Percentiles rank a stretch among this genome's conserved stretches.
Conservation (phyloP, 1,140 invertebrate genomes). For the Meloidogyne chitwoodi region DNA sequence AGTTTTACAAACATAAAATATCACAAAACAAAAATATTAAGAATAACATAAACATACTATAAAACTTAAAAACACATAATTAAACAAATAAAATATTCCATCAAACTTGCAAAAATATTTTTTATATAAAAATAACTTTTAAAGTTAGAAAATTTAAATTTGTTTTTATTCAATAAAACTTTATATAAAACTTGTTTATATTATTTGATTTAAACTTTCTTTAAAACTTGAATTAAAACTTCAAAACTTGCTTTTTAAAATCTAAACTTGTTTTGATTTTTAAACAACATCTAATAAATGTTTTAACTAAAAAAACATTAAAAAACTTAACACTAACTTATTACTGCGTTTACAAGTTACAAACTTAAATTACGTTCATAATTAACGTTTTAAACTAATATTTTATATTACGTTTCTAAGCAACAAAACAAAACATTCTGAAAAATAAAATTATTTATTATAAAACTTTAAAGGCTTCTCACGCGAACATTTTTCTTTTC, state of each 20-base stretch:
- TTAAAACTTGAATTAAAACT: neutral
- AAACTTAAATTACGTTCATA: neutral
- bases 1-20: too few relatives aligned
- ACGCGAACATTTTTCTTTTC: neutral
- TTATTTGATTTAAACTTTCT: neutral
- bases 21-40: too few relatives aligned
- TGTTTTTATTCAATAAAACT: neutral
- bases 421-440: neutral
- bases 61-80: too few relatives aligned
- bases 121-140: too few relatives aligned
- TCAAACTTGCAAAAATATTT: too few relatives aligned
- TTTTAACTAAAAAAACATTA: too few relatives aligned
- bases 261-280: neutral
- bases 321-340: too few relatives aligned
- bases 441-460: too few relatives aligned
- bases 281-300: neutral
- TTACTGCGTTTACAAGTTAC: too few relatives aligned
- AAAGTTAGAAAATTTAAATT: neutral
- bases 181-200: too few relatives aligned
- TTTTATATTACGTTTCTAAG: neutral
- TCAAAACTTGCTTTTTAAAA: neutral
- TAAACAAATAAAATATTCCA: too few relatives aligned
- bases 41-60: too few relatives aligned
- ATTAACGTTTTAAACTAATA: neutral
- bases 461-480: neutral